phyloP scores from a whole-genome alignment of 2,797 vertebrate genomes.

The Poliocrania exsul region DNA sequence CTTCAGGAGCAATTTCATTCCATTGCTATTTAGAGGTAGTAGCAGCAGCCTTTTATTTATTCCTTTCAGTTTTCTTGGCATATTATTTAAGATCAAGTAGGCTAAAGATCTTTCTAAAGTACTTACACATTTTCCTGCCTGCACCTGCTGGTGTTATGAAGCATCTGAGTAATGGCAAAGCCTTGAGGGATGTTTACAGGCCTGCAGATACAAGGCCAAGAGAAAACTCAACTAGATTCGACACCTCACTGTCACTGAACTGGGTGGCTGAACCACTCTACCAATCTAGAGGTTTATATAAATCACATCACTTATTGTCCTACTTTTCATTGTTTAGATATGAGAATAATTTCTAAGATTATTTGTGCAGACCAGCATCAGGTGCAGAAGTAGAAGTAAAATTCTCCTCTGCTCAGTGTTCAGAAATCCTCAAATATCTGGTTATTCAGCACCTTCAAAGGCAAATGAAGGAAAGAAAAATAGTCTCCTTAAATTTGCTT shows the following conservation, averaged over 20 bases:
- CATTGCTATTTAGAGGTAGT: background rate
- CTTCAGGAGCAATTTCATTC: background rate
- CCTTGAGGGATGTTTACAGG: background rate
- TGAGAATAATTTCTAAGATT: background rate
- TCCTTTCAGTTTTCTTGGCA: background rate
- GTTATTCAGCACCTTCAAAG: background rate
- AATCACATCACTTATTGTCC: background rate
- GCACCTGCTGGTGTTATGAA: fast-evolving
- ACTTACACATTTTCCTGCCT: background rate
- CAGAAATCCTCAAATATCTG: background rate
- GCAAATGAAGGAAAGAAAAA: background rate
- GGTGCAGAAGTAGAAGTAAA: background rate
- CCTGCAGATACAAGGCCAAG: background rate
- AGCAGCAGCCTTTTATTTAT: background rate
- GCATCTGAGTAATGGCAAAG: background rate
- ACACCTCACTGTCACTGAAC: background rate
- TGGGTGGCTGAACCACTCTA: background rate
- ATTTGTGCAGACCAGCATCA: background rate
- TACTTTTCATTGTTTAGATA: background rate
- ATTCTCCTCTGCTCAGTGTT: background rate
- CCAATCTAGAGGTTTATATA: background rate
- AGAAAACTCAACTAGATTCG: background rate
- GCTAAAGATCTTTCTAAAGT: background rate
- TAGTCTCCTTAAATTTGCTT: background rate
- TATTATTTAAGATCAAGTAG: background rate